phyloP scores from a whole-genome alignment of 2,888 invertebrate genomes.

The Sarcophaga carnaria region DNA sequence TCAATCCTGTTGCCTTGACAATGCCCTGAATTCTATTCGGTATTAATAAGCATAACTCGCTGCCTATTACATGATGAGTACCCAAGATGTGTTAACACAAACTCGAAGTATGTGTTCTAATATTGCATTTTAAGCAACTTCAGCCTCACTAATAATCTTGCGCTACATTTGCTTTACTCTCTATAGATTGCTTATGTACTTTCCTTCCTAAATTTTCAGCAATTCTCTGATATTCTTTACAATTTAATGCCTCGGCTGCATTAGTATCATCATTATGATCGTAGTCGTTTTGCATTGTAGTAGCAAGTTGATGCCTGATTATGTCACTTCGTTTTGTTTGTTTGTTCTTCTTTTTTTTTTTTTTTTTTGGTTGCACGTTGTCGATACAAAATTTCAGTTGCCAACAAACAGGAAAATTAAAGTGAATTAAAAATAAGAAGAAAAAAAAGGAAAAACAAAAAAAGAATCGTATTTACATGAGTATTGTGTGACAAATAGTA shows the following conservation, averaged over 20 bases:
- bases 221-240: neutral
- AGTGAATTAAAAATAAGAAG: neutral
- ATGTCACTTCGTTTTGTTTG: neutral
- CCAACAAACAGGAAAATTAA: constrained; percentile 14
- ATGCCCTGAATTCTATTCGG: too few species aligned
- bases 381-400: too few species aligned
- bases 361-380: neutral
- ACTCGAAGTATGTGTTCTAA: too few species aligned
- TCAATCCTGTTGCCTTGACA: too few species aligned
- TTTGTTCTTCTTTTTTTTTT: neutral
- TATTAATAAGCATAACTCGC: too few species aligned
- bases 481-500: constrained; percentile 40
- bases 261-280: neutral
- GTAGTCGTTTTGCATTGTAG: neutral
- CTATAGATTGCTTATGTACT: too few species aligned
- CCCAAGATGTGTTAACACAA: too few species aligned
- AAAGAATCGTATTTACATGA: neutral
- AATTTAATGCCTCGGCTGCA: neutral
- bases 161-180: too few species aligned
- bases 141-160: too few species aligned
- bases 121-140: too few species aligned
- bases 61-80: too few species aligned
- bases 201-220: too few species aligned
- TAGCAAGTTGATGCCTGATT: neutral
- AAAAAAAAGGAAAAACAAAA: neutral